Evolutionary conservation across 2,797 vertebrate species (phyloP).

Genomic region (Phylloscopus collybita): DNA sequence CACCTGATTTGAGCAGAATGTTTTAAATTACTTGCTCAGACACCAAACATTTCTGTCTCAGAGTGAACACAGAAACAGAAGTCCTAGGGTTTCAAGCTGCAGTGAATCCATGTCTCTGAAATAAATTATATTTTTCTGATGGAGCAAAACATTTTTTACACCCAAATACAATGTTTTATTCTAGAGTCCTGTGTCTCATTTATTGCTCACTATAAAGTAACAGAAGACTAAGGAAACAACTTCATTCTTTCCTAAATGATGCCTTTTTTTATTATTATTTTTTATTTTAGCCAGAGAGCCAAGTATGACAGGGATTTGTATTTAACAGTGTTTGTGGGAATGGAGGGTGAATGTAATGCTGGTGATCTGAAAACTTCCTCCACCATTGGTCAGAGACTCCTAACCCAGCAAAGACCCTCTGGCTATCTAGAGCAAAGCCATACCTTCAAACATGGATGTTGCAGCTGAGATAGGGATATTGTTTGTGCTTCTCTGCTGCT

Average conservation of each 20-base stretch:
- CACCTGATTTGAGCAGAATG: background rate
- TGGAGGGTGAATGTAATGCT: background rate
- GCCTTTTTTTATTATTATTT: background rate
- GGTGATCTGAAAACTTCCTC: background rate
- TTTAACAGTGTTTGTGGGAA: background rate
- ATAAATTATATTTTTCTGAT: background rate
- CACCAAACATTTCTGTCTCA: background rate
- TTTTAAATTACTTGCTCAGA: background rate
- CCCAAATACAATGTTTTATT: background rate
- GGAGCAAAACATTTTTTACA: background rate
- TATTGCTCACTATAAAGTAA: background rate
- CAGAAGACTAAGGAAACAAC: background rate
- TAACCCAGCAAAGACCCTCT: background rate
- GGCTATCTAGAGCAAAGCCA: background rate
- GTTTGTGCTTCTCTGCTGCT: background rate
- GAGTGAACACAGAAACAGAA: background rate
- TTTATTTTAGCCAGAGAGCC: background rate
- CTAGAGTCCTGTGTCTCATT: background rate
- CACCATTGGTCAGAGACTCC: background rate
- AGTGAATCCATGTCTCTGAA: background rate
- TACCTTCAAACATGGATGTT: background rate
- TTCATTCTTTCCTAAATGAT: background rate
- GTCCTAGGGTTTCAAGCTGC: background rate
- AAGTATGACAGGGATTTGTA: background rate
- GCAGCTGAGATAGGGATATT: background rate